Conservation (phyloP, 2,888 invertebrate genomes). For the Zygothrica quintamaculata region DNA sequence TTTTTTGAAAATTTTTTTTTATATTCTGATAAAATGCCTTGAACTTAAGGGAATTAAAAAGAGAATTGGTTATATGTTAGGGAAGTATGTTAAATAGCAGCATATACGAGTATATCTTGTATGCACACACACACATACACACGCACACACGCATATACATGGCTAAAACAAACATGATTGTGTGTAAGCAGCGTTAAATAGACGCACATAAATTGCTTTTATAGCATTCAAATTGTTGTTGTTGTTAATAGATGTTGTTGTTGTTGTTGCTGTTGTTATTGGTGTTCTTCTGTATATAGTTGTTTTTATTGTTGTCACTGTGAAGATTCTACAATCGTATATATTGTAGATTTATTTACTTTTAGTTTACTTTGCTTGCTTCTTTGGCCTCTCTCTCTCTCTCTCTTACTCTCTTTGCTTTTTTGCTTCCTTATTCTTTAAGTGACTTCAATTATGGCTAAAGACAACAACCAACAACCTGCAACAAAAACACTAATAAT, state of each 20-base stretch:
- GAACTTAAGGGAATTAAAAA: constrained; percentile 40
- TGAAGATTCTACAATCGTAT: constrained; percentile 33
- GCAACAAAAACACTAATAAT: too few relatives aligned
- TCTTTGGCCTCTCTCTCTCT: constrained; percentile 3
- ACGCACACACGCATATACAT: constrained; percentile 2
- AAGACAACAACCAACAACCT: background rate
- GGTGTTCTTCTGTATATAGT: too few relatives aligned
- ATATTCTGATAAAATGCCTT: constrained; percentile 37
- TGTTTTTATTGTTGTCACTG: constrained; percentile 9
- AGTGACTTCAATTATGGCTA: constrained; percentile 35
- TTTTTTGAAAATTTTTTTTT: constrained; percentile 29
- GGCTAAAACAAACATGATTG: constrained; percentile 11
- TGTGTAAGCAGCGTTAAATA: constrained; percentile 57
- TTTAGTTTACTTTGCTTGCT: constrained; percentile 8
- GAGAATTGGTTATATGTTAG: background rate
- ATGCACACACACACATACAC: background rate
- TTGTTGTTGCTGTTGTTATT: constrained; percentile 8
- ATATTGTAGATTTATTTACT: constrained; percentile 21
- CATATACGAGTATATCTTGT: constrained; percentile 6
- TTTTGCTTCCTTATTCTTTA: constrained; percentile 40
- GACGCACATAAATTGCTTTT: constrained; percentile 63
- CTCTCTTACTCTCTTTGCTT: constrained; percentile 1
- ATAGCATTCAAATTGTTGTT: constrained; percentile 59
- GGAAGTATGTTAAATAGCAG: background rate
- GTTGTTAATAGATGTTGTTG: constrained; percentile 26